Base-by-base conservation (phyloP, 2,113 vertebrate genomes). In the Rhinoptilus africanus region DNA sequence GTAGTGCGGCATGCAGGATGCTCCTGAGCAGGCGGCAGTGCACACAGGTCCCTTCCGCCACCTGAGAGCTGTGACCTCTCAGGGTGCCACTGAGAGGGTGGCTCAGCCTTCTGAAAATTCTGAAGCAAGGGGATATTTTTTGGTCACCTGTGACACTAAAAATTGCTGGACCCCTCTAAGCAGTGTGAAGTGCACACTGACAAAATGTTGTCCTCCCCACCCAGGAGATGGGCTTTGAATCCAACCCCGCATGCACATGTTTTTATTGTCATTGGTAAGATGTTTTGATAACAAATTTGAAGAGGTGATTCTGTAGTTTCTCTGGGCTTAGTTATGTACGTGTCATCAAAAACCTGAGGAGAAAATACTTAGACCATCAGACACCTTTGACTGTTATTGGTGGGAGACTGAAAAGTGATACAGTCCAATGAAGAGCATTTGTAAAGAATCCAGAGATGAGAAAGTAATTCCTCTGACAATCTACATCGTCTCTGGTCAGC, bases 121-220 rank as follows among this genome's bases (percentile, higher is more conserved):
- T 12, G 12, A 56, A 30, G 8, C 8, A 80, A 43, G 5, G 26
- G 4, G 26, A 51, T 15, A 48, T 72, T 60, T 57, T 78, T 59
- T 5, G 13, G 27, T 45, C 22, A 27, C 9, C n/a, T 16, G 15
- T 74, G 35, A 27, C 32, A 27, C 35, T 71, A 14, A 27, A 53
- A 78, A 77, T 50, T 81, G 7, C 72, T 69, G 45, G 27, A 71
- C 6, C 1, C 9, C 18, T 86, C 11, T 53, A n/a, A 76, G n/a
- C 0, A 35, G 32, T 12, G 15, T 45, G 14, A 85, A 89, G 9
- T 4, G 30, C 12, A 32, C 3, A 6, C 20, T 34, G 50, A 35
- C 34, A 50, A 72, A 85, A 53, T 0, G 0, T 17, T 54, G 14
- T 22, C 17, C 43, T 71, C 8, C 17, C 13, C 27, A 22, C 4